These are phyloP conservation scores for Urocyon cinereoargenteus DNA, from an alignment of 2,797 vertebrate genomes.

Conservation along the genomic window DNA sequence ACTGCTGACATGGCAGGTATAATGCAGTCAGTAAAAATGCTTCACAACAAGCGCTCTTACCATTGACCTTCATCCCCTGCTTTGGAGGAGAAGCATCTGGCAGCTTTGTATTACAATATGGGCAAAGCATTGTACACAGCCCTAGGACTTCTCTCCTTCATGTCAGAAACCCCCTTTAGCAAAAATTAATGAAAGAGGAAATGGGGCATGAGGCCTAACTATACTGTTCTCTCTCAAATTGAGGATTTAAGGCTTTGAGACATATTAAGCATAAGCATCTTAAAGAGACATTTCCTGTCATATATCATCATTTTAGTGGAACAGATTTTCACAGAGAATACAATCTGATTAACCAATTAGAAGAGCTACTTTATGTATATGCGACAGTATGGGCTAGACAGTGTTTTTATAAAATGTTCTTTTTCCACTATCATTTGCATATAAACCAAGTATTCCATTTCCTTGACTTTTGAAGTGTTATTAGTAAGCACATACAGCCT, in stretches of 20 bases:
- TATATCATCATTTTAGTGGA: constrained; percentile 41
- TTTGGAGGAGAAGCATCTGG: constrained; percentile 64
- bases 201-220: constrained; percentile 55
- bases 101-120: background rate
- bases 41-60: constrained; percentile 3
- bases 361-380: constrained; percentile 60
- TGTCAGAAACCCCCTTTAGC: background rate
- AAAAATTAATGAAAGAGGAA: constrained; percentile 69
- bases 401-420: background rate
- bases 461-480: background rate
- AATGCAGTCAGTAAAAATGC: background rate
- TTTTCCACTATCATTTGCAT: background rate
- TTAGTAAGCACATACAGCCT: background rate
- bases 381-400: background rate
- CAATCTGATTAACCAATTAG: constrained; percentile 67
- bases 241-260: background rate
- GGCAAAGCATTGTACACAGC: constrained; percentile 13
- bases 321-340: constrained; percentile 64
- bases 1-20: constrained; percentile 54
- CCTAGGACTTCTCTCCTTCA: constrained; percentile 50
- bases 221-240: background rate
- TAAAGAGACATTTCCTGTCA: constrained; percentile 73
- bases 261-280: background rate
- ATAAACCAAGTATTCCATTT: background rate
- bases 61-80: constrained; percentile 60